These are phyloP conservation scores for Hypomecis punctinalis DNA, from an alignment of 2,888 invertebrate species.

Conservation along the genomic window DNA sequence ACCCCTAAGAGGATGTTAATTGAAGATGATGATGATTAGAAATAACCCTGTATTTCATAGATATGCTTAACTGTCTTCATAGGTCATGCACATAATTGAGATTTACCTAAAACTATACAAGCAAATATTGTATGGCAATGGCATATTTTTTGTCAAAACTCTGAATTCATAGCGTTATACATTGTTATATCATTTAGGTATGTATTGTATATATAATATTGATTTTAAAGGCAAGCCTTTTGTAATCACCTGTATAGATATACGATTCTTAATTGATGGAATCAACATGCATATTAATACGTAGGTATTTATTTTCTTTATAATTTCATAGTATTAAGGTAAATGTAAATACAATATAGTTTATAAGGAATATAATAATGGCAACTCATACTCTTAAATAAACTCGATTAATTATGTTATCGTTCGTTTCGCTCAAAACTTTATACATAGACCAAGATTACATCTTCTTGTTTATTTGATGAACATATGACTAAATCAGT, in stretches of 20 bases:
- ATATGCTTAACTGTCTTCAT: too few species aligned
- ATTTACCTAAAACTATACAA: too few species aligned
- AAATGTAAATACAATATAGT: constrained; percentile 5
- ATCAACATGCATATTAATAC: not conserved
- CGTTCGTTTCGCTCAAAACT: not conserved
- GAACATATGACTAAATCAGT: too few species aligned
- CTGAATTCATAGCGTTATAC: not conserved
- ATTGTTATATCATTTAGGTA: too few species aligned
- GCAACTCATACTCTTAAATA: not conserved
- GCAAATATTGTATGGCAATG: not conserved
- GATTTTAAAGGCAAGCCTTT: too few species aligned
- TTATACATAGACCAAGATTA: too few species aligned
- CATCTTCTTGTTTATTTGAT: too few species aligned
- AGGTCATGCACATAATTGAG: not conserved
- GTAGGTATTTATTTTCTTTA: not conserved
- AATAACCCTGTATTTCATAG: too few species aligned
- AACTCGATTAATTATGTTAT: constrained; percentile 5
- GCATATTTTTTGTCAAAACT: not conserved
- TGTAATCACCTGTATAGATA: too few species aligned
- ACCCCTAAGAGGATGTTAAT: too few species aligned
- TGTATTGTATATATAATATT: too few species aligned
- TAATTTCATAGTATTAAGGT: not conserved
- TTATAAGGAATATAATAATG: not conserved
- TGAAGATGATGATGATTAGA: too few species aligned
- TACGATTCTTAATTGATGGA: not conserved